These are phyloP conservation scores for Drosophila dunni DNA, from an alignment of 1,140 invertebrate genomes.

Conservation along the genomic window DNA sequence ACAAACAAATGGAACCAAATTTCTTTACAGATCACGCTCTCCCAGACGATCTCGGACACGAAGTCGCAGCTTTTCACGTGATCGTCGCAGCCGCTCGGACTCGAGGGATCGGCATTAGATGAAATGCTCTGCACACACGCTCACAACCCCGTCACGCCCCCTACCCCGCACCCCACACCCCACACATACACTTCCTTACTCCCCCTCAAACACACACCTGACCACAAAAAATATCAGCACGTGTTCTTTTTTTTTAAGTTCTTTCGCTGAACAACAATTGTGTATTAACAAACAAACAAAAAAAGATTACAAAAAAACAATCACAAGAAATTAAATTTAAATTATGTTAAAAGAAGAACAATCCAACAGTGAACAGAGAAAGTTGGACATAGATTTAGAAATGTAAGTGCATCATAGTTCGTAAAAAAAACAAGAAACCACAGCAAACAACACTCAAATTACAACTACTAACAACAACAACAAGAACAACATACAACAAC, in stretches of 20 bases:
- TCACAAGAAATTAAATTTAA: slow-evolving; percentile 1
- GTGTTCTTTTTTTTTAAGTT: slow-evolving; percentile 8
- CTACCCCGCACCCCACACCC: slow-evolving; percentile 1
- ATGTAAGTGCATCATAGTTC: slow-evolving; percentile 46
- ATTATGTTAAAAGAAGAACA: slow-evolving; percentile 1
- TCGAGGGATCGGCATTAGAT: slow-evolving; percentile 86
- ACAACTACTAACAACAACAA: slow-evolving; percentile 5
- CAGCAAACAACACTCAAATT: slow-evolving; percentile 9
- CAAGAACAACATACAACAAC: slow-evolving; percentile 19
- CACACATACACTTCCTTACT: slow-evolving; percentile 10
- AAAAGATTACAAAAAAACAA: slow-evolving; percentile 1
- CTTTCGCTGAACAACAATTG: slow-evolving; percentile 7
- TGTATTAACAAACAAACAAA: slow-evolving; percentile 13
- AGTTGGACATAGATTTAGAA: slow-evolving; percentile 40
- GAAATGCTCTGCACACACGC: slow-evolving; percentile 11
- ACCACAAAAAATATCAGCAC: slow-evolving; percentile 20
- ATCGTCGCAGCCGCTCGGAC: slow-evolving; percentile 85
- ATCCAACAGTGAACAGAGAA: slow-evolving; percentile 17
- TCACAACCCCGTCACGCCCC: background rate
- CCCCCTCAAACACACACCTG: slow-evolving; percentile 5
- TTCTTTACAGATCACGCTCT: slow-evolving; percentile 85
- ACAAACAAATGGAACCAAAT: slow-evolving; percentile 25
- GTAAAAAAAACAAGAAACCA: slow-evolving; percentile 26
- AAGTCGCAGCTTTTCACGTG: slow-evolving; percentile 85
- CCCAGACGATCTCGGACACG: slow-evolving; percentile 85